Evolutionary conservation across 2,888 invertebrate species (phyloP).

Genomic region (Stenichneumon culpator): DNA sequence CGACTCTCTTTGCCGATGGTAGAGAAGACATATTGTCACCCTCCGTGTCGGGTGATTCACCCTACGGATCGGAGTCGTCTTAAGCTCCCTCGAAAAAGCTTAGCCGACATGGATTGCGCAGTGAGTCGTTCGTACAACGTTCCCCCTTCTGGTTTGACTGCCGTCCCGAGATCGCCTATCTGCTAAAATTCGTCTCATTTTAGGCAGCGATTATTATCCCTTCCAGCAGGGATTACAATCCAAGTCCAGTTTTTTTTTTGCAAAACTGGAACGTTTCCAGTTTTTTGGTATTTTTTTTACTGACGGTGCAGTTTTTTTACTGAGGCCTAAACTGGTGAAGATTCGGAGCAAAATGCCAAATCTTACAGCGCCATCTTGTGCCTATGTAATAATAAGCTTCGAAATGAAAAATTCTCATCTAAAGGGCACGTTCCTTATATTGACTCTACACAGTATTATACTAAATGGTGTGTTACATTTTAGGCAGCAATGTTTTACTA

Average conservation of each 20-base stretch:
- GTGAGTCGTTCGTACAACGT: slow-evolving; percentile 42
- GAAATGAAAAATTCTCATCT: neutral
- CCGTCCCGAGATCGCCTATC: neutral
- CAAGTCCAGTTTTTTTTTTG: no score
- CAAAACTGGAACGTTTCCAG: no score
- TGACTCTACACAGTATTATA: no score
- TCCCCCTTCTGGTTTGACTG: neutral
- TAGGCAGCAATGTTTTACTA: no score
- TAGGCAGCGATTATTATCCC: no score
- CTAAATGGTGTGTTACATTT: neutral
- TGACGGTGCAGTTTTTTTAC: no score
- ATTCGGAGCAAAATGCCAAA: no score
- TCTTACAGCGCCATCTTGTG: no score
- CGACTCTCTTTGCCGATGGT: neutral
- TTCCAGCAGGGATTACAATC: no score
- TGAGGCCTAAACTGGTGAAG: no score
- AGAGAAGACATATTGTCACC: slow-evolving; percentile 34
- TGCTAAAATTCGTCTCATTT: neutral
- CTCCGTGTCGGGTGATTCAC: slow-evolving; percentile 23
- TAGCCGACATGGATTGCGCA: slow-evolving; percentile 2
- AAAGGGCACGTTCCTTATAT: no score
- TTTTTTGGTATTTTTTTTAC: no score
- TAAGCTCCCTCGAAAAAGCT: slow-evolving; percentile 49
- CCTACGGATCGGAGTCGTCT: slow-evolving; percentile 20
- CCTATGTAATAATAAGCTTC: neutral